These are phyloP conservation scores for Plecotus auritus DNA, from an alignment of 2,113 vertebrate genomes.

Conservation along the genomic window DNA sequence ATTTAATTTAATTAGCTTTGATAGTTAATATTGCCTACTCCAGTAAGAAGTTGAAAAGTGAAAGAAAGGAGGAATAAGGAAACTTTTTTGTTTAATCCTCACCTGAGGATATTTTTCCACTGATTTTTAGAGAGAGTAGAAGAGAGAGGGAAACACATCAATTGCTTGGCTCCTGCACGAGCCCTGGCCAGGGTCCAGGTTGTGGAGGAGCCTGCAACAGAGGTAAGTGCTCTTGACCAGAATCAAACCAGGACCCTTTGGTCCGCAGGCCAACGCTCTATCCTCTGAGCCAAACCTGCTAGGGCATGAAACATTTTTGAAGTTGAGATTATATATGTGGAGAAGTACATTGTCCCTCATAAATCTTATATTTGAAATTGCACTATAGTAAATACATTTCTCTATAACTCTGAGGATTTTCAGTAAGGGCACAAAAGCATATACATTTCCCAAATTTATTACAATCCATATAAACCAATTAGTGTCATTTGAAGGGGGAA, in stretches of 20 bases:
- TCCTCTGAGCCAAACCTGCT: too few species aligned
- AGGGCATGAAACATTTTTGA: neutral
- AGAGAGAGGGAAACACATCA: too few species aligned
- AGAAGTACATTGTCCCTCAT: neutral
- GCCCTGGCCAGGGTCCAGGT: too few species aligned
- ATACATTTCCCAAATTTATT: neutral
- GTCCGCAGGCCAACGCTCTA: too few species aligned
- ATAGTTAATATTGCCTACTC: neutral
- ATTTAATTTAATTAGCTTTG: neutral
- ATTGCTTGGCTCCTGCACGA: too few species aligned
- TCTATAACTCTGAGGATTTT: neutral
- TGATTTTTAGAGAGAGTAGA: too few species aligned
- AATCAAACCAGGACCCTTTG: too few species aligned
- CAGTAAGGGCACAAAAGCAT: neutral
- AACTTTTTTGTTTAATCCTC: neutral
- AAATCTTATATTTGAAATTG: conserved; percentile 1
- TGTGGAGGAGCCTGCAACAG: too few species aligned
- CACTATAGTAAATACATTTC: neutral
- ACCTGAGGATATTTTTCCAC: too few species aligned
- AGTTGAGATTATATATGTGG: neutral
- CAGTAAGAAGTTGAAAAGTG: neutral
- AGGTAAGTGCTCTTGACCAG: too few species aligned
- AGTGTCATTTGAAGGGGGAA: neutral
- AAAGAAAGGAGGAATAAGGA: neutral
- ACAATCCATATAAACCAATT: neutral